Evolutionary conservation across 2,888 invertebrate genomes (phyloP).

Genomic region (Trichogramma dendrolimi): DNA sequence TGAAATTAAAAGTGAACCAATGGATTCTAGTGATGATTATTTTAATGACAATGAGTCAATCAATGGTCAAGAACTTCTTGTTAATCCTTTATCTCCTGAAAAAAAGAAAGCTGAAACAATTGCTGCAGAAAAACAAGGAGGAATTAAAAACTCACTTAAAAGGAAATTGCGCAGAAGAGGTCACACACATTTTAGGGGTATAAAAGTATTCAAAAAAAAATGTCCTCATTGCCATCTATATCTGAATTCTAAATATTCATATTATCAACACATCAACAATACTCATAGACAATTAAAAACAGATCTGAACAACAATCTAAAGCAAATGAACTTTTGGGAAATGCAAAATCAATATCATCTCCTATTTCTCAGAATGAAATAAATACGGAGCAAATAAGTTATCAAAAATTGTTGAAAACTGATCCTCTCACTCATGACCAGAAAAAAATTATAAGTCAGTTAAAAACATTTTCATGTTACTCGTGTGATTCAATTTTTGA

Average conservation of each 20-base stretch:
- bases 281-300: conserved; percentile 37
- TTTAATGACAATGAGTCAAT: conserved; percentile 39
- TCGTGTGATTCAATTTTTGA: conserved; percentile 41
- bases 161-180: conserved; percentile 41
- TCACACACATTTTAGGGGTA: conserved; percentile 43
- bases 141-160: conserved; percentile 29
- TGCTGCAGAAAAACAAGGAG: conserved; percentile 34
- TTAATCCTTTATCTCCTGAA: conserved; percentile 39
- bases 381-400: conserved; percentile 29
- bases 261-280: conserved; percentile 44
- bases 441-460: conserved; percentile 47
- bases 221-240: conserved; percentile 44
- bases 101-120: not conserved
- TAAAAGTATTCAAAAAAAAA: conserved; percentile 42
- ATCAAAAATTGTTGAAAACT: conserved; percentile 25
- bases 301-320: conserved; percentile 19
- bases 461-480: conserved; percentile 49
- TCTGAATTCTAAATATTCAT: conserved; percentile 45
- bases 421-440: conserved; percentile 45
- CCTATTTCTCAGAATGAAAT: conserved; percentile 19
- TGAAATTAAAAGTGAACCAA: conserved; percentile 51
- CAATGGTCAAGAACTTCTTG: conserved; percentile 35
- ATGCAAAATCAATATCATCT: not conserved
- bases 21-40: conserved; percentile 42
- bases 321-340: conserved; percentile 6